A percentile compares a stretch with the other conserved stretches of the same genome.
Evolutionary conservation across 2,888 invertebrate genomes (phyloP).

Genomic region (Eustalomyia histrio): DNA sequence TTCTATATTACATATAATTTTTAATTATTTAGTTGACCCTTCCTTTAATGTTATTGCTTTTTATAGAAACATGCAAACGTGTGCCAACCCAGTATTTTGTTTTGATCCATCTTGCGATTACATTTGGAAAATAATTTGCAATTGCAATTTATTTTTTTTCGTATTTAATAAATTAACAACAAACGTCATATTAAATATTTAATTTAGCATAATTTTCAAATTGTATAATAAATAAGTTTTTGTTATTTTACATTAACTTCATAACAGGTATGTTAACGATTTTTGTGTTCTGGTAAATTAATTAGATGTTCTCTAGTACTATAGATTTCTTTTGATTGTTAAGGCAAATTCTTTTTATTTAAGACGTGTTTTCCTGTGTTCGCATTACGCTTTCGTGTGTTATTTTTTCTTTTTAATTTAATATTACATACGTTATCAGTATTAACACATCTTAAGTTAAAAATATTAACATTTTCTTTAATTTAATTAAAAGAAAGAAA

Average conservation of each 20-base stretch:
- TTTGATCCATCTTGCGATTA: not conserved
- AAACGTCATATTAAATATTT: not conserved
- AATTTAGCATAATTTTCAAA: not conserved
- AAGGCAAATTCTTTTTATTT: no score
- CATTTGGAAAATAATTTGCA: not conserved
- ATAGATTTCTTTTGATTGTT: not conserved
- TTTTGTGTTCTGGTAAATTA: not conserved
- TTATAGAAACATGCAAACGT: not conserved
- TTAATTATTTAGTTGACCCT: not conserved
- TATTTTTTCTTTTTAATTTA: no score
- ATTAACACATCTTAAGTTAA: no score
- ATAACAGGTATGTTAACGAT: not conserved
- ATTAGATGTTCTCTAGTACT: not conserved
- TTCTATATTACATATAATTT: not conserved
- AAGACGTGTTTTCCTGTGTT: no score
- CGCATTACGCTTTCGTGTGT: no score
- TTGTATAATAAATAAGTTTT: not conserved
- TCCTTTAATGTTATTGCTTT: not conserved
- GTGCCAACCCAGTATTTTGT: constrained; percentile 6
- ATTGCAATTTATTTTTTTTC: not conserved
- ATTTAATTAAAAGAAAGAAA: no score
- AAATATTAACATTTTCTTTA: no score
- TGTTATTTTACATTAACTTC: not conserved
- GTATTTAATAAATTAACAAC: not conserved
- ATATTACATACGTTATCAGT: no score